Conservation (phyloP, 1,140 invertebrate species). For the Panagrolaimus sp. region DNA sequence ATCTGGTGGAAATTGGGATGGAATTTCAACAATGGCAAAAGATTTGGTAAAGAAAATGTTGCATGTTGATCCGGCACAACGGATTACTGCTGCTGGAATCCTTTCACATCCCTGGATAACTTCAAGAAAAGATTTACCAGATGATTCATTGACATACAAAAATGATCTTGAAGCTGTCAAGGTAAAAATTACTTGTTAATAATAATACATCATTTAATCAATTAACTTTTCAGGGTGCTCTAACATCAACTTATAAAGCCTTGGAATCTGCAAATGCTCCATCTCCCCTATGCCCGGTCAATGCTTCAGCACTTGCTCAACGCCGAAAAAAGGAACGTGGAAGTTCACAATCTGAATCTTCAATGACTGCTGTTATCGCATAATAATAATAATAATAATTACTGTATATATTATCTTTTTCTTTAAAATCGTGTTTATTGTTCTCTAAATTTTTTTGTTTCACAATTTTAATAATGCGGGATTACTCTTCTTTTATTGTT, state of each 20-base stretch:
- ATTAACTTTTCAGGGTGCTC: constrained; percentile 24
- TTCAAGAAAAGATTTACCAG: constrained; percentile 60
- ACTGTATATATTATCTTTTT: no score
- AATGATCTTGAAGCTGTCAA: constrained; percentile 23
- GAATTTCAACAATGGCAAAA: constrained; percentile 76
- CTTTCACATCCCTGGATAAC: constrained; percentile 76
- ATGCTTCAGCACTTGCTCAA: constrained; percentile 76
- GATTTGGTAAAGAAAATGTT: constrained; percentile 83
- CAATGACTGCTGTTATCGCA: no score
- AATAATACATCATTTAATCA: background rate
- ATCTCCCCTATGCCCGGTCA: constrained; percentile 75
- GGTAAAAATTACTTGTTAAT: constrained; percentile 7
- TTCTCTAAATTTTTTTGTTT: no score
- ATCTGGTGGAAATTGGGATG: constrained; percentile 70
- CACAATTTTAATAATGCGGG: no score
- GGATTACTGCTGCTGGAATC: constrained; percentile 77
- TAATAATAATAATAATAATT: no score
- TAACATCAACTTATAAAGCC: constrained; percentile 28
- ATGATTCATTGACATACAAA: constrained; percentile 21
- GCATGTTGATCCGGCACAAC: constrained; percentile 79
- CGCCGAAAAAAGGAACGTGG: constrained; percentile 63
- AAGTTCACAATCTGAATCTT: no score
- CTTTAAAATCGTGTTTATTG: no score
- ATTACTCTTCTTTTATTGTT: no score
- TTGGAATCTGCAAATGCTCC: constrained; percentile 57